Evolutionary conservation across 2,113 vertebrate genomes (phyloP).

Genomic region (Ailuropoda melanoleuca): DNA sequence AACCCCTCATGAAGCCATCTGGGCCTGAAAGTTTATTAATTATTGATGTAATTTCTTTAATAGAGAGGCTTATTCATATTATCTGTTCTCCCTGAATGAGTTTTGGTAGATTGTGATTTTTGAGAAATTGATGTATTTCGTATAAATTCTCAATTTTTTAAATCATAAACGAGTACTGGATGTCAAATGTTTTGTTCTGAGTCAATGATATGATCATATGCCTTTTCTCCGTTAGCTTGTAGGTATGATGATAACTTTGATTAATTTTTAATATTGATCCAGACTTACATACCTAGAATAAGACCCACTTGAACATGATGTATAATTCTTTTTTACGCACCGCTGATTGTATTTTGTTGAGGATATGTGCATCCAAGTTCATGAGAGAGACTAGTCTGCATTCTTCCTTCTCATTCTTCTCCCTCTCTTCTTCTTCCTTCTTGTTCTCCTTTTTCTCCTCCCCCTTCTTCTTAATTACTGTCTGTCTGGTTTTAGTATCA

Average conservation of each 20-base stretch:
- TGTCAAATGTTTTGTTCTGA: not conserved
- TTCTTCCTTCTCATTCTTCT: not conserved
- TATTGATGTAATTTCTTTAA: not conserved
- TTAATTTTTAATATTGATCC: not conserved
- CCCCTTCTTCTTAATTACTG: not conserved
- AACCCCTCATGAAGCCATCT: not conserved
- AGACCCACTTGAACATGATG: not conserved
- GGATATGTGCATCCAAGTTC: not conserved
- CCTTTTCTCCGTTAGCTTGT: not conserved
- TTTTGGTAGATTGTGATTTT: not conserved
- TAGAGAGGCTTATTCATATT: not conserved
- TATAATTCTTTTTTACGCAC: not conserved
- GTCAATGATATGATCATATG: not conserved
- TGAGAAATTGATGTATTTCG: not conserved
- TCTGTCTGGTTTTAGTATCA: not conserved
- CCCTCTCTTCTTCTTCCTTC: not conserved
- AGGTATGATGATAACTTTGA: not conserved
- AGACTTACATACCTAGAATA: not conserved
- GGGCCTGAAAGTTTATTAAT: not conserved
- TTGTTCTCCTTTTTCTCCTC: not conserved
- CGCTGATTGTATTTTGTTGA: not conserved
- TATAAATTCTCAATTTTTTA: not conserved
- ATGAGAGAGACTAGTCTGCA: not conserved
- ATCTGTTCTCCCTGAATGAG: not conserved
- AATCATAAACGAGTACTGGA: not conserved